Evolutionary conservation across 2,888 invertebrate genomes (phyloP).

Genomic region (Tortrix viridana): DNA sequence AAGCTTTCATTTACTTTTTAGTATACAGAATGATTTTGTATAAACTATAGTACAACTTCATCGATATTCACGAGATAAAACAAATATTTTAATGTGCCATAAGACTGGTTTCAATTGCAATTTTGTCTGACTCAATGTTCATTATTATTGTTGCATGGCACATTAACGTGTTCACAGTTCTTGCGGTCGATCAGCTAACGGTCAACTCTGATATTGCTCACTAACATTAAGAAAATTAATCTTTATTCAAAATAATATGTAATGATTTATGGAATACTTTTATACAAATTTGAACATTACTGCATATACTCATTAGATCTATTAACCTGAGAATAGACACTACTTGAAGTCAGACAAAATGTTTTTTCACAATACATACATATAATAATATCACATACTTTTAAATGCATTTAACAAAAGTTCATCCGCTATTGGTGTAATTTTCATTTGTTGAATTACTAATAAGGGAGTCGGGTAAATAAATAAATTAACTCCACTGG

Average conservation of each 20-base stretch:
- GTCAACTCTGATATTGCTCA: slow-evolving; percentile 47
- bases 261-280: slow-evolving; percentile 57
- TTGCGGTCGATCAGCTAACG: slow-evolving; percentile 46
- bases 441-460: slow-evolving; percentile 55
- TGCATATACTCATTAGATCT: slow-evolving; percentile 55
- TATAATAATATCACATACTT: slow-evolving; percentile 81
- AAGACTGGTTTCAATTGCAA: slow-evolving; percentile 68
- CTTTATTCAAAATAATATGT: slow-evolving; percentile 45
- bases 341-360: slow-evolving; percentile 83
- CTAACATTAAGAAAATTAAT: slow-evolving; percentile 39
- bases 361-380: slow-evolving; percentile 70
- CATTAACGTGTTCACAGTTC: slow-evolving; percentile 56
- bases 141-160: slow-evolving; percentile 69
- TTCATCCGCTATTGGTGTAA: slow-evolving; percentile 64
- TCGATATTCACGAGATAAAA: slow-evolving; percentile 67
- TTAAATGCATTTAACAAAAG: slow-evolving; percentile 81
- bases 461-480: slow-evolving; percentile 73
- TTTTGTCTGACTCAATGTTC: slow-evolving; percentile 80
- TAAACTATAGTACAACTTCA: slow-evolving; percentile 77
- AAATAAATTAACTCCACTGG: slow-evolving; percentile 78
- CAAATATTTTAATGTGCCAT: slow-evolving; percentile 67
- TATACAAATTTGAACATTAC: slow-evolving; percentile 64
- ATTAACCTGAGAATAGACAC: slow-evolving; percentile 71
- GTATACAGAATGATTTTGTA: slow-evolving; percentile 83
- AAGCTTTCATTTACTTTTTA: slow-evolving; percentile 84